Evolutionary conservation across 2,888 invertebrate species (phyloP), one percentile per base, ranked within the genome.

Genomic region (Lasioglossum malachurum): DNA sequence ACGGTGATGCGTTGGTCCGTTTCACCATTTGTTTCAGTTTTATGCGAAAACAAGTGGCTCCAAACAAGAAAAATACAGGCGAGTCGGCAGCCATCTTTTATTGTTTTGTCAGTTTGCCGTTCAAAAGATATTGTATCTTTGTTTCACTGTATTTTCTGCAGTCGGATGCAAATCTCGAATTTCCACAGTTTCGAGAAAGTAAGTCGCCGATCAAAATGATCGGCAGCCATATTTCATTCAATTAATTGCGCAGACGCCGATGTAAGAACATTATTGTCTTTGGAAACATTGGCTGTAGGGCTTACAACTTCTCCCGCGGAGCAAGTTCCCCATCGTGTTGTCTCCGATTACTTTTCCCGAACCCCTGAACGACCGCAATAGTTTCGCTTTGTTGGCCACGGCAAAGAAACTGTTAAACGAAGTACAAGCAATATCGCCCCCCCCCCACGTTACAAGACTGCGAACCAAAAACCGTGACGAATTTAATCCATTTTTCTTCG

Each of bases 241-340:
- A 44, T 44, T 78, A 53, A 31, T 38, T 23, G 27, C 8, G 2
- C 4, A 3, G 12, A 31, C 44, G 23, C 5, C 12, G 31, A 35
- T 35, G 3, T 31, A 69, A 35, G 44, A 69, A 64, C 53, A 75
- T 75, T 57, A 75, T 75, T 57, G 75, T 80, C 31, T 53, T 44
- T 19, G 69, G 23, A 38, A 69, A 31, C 7, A 27, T 57, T 19
- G 16, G 16, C n/a, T 31, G 49, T 44, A 23, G 16, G 7, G 38
- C 53, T 71, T 69, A 16, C 31, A 49, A 69, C 41, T 69, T 80
- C 67, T 27, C 38, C 35, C n/a, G 27, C 23, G 23, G 41, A 19
- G 19, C 19, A 53, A 53, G 8, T 4, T 31, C 4, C 31, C 19
- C 64, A 27, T n/a, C 53, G 27, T 5, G 67, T n/a, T 53, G 27